Evolutionary conservation across 2,113 vertebrate species (phyloP), one percentile per base, ranked within the genome.

Genomic region (Chionodraco myersi): DNA sequence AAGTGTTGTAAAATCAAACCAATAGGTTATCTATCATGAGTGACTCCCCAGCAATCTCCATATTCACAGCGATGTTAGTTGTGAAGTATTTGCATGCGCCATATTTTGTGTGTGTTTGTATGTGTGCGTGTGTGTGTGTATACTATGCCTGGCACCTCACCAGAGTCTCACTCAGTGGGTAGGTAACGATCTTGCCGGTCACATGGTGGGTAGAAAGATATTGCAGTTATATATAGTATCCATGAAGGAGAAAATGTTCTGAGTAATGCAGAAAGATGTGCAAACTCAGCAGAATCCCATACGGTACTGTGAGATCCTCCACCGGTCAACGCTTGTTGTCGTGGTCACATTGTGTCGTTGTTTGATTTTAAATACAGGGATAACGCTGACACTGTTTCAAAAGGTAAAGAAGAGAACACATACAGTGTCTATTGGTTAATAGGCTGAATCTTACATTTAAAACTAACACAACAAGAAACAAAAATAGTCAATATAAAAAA

Each of bases 171-270:
- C 68, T 67, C 74, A 72, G 74, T 60, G n/a, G 53, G 48, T 54
- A 34, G 66, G 49, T 66, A 41, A 71, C 72, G 44, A 48, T 71
- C 10, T 61, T 67, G 23, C 63, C 15, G 30, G 65, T 62, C 72
- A 69, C 72, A 56, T 51, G 14, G 26, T 15, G 41, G n/a, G 11
- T 44, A 57, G 58, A 52, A 70, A 30, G 6, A 45, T 30, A 52
- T 63, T 57, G 18, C 23, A 48, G 66, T 14, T 53, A 75, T 59
- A 64, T 76, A 76, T 76, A 70, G 60, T 59, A 71, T 58, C 66
- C 41, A 52, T 45, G 34, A 71, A 76, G 73, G 9, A 82, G 59
- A 72, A 72, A 54, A 63, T 82, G 59, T 64, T 75, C 58, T 4
- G 52, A 11, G 9, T 51, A 14, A 64, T 59, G 51, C 21, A 52